phyloP scores from a whole-genome alignment of 2,888 invertebrate genomes.

The Drosophila aldrichi region DNA sequence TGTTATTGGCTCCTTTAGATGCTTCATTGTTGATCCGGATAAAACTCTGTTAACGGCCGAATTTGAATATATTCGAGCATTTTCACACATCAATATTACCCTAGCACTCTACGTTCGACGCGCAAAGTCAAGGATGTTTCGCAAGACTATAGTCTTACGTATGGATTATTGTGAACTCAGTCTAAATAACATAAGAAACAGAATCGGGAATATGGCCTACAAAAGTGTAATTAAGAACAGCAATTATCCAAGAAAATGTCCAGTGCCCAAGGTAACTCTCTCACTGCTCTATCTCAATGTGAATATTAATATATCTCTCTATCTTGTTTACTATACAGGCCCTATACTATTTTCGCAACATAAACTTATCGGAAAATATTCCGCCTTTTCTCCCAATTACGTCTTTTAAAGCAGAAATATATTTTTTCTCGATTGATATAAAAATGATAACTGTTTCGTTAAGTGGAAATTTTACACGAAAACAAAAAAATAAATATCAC shows the following conservation, averaged over 20 bases:
- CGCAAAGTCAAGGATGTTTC: background rate
- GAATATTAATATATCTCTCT: background rate
- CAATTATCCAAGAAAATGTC: conserved; percentile 38
- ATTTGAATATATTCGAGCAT: conserved; percentile 7
- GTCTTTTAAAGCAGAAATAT: background rate
- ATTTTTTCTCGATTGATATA: background rate
- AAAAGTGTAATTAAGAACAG: conserved; percentile 27
- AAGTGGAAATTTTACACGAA: background rate
- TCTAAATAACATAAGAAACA: conserved; percentile 18
- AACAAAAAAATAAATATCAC: background rate
- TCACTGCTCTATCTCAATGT: background rate
- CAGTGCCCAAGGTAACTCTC: conserved; percentile 40
- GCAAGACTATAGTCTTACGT: conserved; percentile 30
- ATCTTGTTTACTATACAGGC: conserved; percentile 38
- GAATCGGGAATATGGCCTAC: conserved; percentile 31
- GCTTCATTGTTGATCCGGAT: conserved; percentile 29
- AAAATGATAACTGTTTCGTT: background rate
- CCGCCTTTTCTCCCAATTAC: background rate
- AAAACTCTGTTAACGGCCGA: conserved; percentile 32
- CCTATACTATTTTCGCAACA: conserved; percentile 23
- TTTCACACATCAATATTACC: conserved; percentile 19
- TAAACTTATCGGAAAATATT: background rate
- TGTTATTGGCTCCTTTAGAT: conserved; percentile 22
- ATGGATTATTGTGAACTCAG: conserved; percentile 43
- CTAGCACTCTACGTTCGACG: conserved; percentile 21